Base-by-base conservation (phyloP, 2,888 invertebrate genomes). In the Hoplodrina ambigua region DNA sequence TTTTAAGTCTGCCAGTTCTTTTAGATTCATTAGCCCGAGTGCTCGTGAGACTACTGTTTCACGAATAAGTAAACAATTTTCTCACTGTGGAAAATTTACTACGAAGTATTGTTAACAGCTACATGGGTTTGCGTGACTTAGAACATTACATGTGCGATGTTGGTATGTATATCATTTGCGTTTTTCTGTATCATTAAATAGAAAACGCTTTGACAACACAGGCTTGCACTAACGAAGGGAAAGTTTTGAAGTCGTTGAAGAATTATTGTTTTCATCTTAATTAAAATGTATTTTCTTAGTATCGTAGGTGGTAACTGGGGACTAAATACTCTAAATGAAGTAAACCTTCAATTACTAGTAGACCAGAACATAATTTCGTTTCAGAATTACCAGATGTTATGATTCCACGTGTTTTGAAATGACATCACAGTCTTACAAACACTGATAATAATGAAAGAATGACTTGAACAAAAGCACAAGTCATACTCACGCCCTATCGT, bases 11-110 rank as follows among this genome's bases (percentile, higher is more conserved):
- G 82, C 60, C 80, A 62, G 61, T 69, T 82, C 83, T 80, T 79
- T 53, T 72, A 83, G 80, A 87, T 87, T 87, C 82, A 85, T 86
- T 84, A 86, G 77, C 61, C 81, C 55, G 69, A 85, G 78, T 80
- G 71, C 75, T 85, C 70, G 80, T 70, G 67, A 73, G 70, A 86
- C 86, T 85, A 82, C 83, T 82, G 85, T 88, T 91, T 86, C 85
- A 86, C 81, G 84, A 87, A 86, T 86, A 87, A 86, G 87, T 86
- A 92, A 92, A 91, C 88, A 90, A 86, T 89, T 91, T 90, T 89
- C 90, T 90, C 81, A 82, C 73, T 75, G 88, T 94, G 93, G 94
- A 94, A 94, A 94, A 91, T 92, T 93, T 92, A 89, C 89, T 86
- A 87, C 85, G 63, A 85, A 82, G 85, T 85, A 89, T 91, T 91